Percentiles rank a stretch among this genome's conserved stretches.
Conservation (phyloP, 53 echinoderm and acorn worm genomes). For the Luidia sarsii region DNA sequence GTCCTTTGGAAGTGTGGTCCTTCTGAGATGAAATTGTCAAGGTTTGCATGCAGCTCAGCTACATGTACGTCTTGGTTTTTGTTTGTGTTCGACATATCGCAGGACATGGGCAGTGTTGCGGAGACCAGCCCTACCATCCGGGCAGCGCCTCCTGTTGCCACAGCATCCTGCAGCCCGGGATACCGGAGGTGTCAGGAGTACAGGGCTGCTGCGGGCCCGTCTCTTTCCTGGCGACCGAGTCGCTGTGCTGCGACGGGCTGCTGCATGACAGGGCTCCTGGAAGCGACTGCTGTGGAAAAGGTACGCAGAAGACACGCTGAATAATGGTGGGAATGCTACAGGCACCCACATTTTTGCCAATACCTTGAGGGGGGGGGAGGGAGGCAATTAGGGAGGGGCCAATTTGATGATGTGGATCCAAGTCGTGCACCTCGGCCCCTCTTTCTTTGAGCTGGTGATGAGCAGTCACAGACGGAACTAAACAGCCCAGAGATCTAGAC, state of each 20-base stretch:
- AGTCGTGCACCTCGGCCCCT: too few relatives aligned
- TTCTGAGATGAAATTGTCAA: background rate
- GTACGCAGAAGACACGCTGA: slow-evolving; percentile 11
- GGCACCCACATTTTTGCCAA: too few relatives aligned
- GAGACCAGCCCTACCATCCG: slow-evolving; percentile 55
- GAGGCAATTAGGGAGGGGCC: too few relatives aligned
- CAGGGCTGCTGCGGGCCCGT: slow-evolving; percentile 69
- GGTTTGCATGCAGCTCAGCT: background rate
- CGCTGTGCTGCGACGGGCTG: slow-evolving; percentile 77
- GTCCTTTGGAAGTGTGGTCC: background rate
- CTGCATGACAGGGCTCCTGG: slow-evolving; percentile 50
- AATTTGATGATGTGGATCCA: too few relatives aligned
- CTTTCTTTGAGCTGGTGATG: too few relatives aligned
- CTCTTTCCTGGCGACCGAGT: slow-evolving; percentile 67
- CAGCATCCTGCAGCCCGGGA: slow-evolving; percentile 35
- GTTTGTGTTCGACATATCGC: too few relatives aligned
- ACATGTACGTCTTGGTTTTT: background rate
- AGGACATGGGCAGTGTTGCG: slow-evolving; percentile 49
- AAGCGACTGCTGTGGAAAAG: slow-evolving; percentile 73
- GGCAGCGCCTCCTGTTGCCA: slow-evolving; percentile 67
- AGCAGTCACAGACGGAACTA: too few relatives aligned
- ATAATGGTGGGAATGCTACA: too few relatives aligned
- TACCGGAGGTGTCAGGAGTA: slow-evolving; percentile 72
- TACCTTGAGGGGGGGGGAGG: too few relatives aligned
- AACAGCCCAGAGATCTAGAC: too few relatives aligned